Conservation (phyloP, 2,113 vertebrate genomes). For the Pao palembangensis region DNA sequence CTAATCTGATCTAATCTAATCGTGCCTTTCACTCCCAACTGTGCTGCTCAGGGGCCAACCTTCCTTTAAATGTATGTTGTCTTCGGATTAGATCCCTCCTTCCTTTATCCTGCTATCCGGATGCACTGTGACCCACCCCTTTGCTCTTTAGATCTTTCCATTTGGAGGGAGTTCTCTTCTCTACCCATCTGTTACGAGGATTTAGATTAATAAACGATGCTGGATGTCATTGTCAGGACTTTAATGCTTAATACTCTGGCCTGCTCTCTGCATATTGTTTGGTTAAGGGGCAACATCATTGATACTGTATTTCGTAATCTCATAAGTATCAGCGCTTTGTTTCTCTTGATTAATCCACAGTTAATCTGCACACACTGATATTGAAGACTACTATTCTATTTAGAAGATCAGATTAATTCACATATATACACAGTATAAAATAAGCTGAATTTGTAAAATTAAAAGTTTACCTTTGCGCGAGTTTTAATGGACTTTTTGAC, state of each 20-base stretch:
- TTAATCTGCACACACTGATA: slow-evolving; percentile 57
- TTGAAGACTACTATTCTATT: slow-evolving; percentile 21
- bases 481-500: slow-evolving; percentile 13
- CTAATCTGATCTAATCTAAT: background rate
- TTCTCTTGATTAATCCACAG: slow-evolving; percentile 62
- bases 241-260: slow-evolving; percentile 62
- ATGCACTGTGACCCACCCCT: slow-evolving; percentile 15
- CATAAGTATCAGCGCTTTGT: slow-evolving; percentile 50
- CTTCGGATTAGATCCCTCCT: slow-evolving; percentile 56
- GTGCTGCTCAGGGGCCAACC: background rate
- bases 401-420: slow-evolving; percentile 39
- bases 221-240: slow-evolving; percentile 70
- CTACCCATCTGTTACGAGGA: slow-evolving; percentile 69
- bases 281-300: slow-evolving; percentile 57
- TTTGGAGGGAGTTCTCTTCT: slow-evolving; percentile 48
- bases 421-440: slow-evolving; percentile 4
- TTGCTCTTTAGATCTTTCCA: slow-evolving; percentile 42
- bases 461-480: slow-evolving; percentile 3
- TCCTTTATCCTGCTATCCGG: slow-evolving; percentile 53
- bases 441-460: slow-evolving; percentile 12
- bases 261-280: slow-evolving; percentile 50
- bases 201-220: slow-evolving; percentile 59
- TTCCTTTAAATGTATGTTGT: slow-evolving; percentile 34
- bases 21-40: background rate
- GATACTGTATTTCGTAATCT: slow-evolving; percentile 70